phyloP scores from a whole-genome alignment of 35 echinoderm and acorn worm species.

The Antedon bifida region DNA sequence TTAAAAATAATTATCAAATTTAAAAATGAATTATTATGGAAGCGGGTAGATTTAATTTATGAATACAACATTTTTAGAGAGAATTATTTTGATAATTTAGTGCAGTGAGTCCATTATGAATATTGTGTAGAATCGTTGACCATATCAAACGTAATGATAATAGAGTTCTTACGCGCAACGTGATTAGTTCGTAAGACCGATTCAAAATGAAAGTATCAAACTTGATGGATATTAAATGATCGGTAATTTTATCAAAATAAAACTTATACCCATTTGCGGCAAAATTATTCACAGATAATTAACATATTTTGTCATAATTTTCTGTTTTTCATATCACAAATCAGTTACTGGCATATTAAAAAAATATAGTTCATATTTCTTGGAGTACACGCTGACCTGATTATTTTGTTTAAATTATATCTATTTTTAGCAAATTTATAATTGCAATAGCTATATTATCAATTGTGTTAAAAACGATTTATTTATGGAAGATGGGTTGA shows the following conservation, averaged over 20 bases:
- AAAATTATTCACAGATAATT: neutral
- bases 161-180: neutral
- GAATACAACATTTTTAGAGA: neutral
- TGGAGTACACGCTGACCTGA: no score
- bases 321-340: no score
- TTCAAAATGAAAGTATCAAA: neutral
- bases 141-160: neutral
- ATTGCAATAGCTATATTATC: no score
- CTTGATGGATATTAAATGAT: neutral
- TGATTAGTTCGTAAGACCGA: neutral
- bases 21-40: no score
- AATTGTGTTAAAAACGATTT: no score
- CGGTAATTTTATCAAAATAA: neutral
- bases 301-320: no score
- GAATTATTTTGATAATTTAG: neutral
- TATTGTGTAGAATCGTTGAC: neutral
- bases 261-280: neutral
- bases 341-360: no score
- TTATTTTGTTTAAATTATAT: no score
- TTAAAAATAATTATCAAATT: no score
- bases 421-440: no score
- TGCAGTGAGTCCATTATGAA: neutral
- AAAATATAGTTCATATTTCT: no score
- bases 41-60: neutral
- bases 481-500: no score